Evolutionary conservation across 1,140 invertebrate genomes (phyloP), one percentile per base, ranked within the genome.

Genomic region (Caenorhabditis elegans): DNA sequence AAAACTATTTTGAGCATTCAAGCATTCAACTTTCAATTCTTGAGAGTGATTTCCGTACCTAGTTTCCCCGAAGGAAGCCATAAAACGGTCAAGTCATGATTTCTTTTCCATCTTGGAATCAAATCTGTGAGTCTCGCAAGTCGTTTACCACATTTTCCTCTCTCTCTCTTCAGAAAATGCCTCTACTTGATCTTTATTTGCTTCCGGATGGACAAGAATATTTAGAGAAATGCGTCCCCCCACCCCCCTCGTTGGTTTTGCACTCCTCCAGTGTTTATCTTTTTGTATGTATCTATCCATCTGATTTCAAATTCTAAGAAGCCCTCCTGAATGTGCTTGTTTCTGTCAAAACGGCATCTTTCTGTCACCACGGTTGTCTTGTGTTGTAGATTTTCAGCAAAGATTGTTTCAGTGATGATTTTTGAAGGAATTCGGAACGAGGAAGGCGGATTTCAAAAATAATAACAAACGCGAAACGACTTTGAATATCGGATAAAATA

Each of bases 161-260:
- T 10, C 0, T 22, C 28, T 10, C 28, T 15, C 19, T 22, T 11
- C 13, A 70, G 15, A 22, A 39, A 22, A 17, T 22, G 60, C 17
- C 60, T 70, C 60, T 70, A 39, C 60, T 70, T 70, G 60, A 70
- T 70, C 60, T 70, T 39, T 70, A 70, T 70, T 70, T 70, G 60
- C 60, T 70, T 70, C 60, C 60, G 60, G 60, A 70, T 70, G 60
- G 60, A 70, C 60, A 70, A 70, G 60, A 70, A 39, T 70, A 70
- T 70, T 70, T 70, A 34, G 60, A 70, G 34, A 43, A 39, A 70
- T 22, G 34, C 60, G 60, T 36, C 34, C 60, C 34, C 60, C 34
- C 13, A 31, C 19, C 11, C 31, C 22, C 10, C n/a, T 39, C 39
- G 3, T 70, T 39, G 11, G 5, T 70, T n/a, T 70, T 17, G n/a